Percentiles rank a stretch among this genome's conserved stretches.
Evolutionary conservation across 2,888 invertebrate species (phyloP).

Genomic region (Ephialtes manifestator): DNA sequence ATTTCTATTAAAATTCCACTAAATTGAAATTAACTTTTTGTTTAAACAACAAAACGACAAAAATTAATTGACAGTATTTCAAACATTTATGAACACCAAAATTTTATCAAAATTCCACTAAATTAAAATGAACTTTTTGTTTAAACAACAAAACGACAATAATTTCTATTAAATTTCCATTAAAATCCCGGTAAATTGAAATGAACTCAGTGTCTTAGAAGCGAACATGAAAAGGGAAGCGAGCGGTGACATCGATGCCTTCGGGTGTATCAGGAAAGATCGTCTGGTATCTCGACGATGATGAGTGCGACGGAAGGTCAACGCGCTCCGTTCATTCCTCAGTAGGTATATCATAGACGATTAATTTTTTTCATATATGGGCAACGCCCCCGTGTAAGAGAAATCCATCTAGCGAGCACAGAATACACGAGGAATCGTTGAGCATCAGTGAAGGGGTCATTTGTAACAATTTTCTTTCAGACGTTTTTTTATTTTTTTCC

Average conservation of each 20-base stretch:
- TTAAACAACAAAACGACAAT: too few species aligned
- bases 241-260: conserved; percentile 49
- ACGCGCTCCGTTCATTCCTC: conserved; percentile 44
- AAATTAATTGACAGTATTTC: too few species aligned
- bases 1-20: too few species aligned
- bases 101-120: too few species aligned
- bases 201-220: not conserved
- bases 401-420: conserved; percentile 64
- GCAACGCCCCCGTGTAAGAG: conserved; percentile 76
- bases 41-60: too few species aligned
- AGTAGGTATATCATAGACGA: conserved; percentile 28
- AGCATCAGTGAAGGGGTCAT: conserved; percentile 81
- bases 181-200: not conserved
- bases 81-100: too few species aligned
- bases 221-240: not conserved
- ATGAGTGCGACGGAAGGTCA: conserved; percentile 35
- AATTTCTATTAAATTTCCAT: too few species aligned
- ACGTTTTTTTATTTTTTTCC: conserved; percentile 75
- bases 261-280: not conserved
- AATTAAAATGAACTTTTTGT: too few species aligned
- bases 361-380: conserved; percentile 63
- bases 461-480: conserved; percentile 81
- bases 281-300: too few species aligned
- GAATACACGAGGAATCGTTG: conserved; percentile 57
- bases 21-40: too few species aligned